These are phyloP conservation scores for Procambarus virginalis DNA, from an alignment of 1,140 invertebrate species.

Conservation along the genomic window DNA sequence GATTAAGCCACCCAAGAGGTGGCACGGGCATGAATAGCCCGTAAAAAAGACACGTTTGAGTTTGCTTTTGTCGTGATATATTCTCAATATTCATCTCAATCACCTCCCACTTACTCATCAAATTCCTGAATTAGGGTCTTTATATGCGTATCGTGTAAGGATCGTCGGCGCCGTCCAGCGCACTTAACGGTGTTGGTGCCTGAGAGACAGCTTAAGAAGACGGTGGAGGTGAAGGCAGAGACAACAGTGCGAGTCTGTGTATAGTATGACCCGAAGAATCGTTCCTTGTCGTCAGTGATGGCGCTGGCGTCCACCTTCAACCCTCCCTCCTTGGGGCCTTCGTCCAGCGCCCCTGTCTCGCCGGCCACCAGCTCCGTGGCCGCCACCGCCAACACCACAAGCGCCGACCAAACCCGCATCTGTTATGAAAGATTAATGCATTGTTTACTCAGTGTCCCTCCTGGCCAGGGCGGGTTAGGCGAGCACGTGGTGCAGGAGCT, in stretches of 20 bases:
- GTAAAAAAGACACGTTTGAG: no score
- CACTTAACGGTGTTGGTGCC: background rate
- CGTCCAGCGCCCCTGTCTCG: background rate
- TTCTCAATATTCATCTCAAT: no score
- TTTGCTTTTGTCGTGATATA: no score
- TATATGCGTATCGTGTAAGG: no score
- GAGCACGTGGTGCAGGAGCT: no score
- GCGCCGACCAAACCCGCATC: background rate
- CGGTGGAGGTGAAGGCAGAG: background rate
- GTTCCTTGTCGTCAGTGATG: background rate
- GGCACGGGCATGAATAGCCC: no score
- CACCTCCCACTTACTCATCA: background rate
- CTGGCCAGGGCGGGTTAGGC: no score
- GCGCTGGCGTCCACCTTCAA: background rate
- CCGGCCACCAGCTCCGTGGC: background rate
- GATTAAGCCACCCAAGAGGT: no score
- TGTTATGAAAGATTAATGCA: background rate
- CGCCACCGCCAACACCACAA: background rate
- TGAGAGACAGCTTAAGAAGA: slow-evolving; percentile 10
- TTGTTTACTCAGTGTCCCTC: no score
- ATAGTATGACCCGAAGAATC: background rate
- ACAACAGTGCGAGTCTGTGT: slow-evolving; percentile 3
- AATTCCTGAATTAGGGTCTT: background rate
- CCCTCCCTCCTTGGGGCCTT: background rate
- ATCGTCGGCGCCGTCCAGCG: background rate